Evolutionary conservation across 2,797 vertebrate genomes (phyloP).

Genomic region (Bradypodion ventrale): DNA sequence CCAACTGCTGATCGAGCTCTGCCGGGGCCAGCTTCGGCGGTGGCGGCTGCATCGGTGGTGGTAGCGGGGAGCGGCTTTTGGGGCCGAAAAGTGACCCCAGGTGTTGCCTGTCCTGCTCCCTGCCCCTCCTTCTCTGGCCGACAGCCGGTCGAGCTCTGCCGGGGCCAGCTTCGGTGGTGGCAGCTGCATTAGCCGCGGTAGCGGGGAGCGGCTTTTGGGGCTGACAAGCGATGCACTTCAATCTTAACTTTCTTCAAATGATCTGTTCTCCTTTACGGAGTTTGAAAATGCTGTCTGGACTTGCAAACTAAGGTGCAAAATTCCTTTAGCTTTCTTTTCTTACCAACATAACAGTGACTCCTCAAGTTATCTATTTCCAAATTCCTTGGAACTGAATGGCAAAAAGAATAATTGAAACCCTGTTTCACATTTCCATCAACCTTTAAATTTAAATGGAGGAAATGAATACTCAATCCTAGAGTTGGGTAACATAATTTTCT

Average conservation of each 20-base stretch:
- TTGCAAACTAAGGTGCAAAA: slow-evolving; percentile 44
- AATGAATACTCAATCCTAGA: neutral
- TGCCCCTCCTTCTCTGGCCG: too few relatives aligned
- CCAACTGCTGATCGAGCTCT: too few relatives aligned
- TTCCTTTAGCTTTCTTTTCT: slow-evolving; percentile 53
- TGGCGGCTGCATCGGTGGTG: too few relatives aligned
- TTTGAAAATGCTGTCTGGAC: slow-evolving; percentile 55
- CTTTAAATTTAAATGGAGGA: neutral
- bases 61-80: too few relatives aligned
- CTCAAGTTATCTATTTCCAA: slow-evolving; percentile 33
- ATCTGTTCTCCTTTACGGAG: slow-evolving; percentile 44
- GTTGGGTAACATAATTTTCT: neutral
- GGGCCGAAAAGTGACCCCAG: too few relatives aligned
- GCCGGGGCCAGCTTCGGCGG: too few relatives aligned
- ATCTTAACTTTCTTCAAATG: slow-evolving; percentile 58
- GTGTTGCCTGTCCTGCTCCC: too few relatives aligned
- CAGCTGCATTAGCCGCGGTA: too few relatives aligned
- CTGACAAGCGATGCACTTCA: too few relatives aligned
- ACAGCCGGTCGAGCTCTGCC: too few relatives aligned
- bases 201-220: too few relatives aligned
- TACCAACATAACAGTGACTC: slow-evolving; percentile 27
- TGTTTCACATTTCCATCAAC: neutral
- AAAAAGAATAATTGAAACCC: neutral
- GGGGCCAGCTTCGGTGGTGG: too few relatives aligned
- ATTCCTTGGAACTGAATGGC: slow-evolving; percentile 5